Evolutionary conservation across 2,113 vertebrate genomes (phyloP).

Genomic region (Prietella phreatophila): DNA sequence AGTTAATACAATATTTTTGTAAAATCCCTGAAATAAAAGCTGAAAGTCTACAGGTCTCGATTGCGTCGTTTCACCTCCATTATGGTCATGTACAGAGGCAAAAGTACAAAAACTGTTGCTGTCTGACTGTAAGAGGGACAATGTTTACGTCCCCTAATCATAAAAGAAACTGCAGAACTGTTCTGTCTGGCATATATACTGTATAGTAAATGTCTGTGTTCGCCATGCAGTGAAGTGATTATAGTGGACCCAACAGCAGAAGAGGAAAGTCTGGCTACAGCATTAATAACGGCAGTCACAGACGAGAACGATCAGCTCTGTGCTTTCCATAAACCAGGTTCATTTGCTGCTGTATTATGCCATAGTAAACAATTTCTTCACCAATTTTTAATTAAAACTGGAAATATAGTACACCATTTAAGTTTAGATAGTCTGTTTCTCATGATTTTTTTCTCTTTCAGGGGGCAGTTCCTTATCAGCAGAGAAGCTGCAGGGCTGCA

Average conservation of each 20-base stretch:
- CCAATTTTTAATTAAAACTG: neutral
- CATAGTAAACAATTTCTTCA: neutral
- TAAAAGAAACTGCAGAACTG: neutral
- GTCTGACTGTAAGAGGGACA: neutral
- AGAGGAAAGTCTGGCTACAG: constrained; percentile 85
- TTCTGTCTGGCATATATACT: neutral
- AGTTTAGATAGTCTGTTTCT: neutral
- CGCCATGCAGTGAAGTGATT: constrained; percentile 76
- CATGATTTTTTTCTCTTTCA: constrained; percentile 56
- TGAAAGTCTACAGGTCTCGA: no score
- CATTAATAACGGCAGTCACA: constrained; percentile 83
- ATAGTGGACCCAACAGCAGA: constrained; percentile 90
- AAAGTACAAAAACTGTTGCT: neutral
- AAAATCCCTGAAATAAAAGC: neutral
- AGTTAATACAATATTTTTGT: neutral
- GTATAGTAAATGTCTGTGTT: constrained; percentile 7
- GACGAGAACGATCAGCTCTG: constrained; percentile 86
- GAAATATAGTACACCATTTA: constrained; percentile 13
- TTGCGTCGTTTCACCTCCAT: neutral
- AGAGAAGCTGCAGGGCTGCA: constrained; percentile 91
- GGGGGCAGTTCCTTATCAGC: constrained; percentile 86
- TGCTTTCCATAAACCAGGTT: constrained; percentile 91
- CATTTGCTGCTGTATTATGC: neutral
- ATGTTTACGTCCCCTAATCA: neutral
- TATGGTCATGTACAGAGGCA: neutral